Evolutionary conservation across 2,888 invertebrate species (phyloP), one percentile per base, ranked within the genome.

Genomic region (Mythimna pallens): DNA sequence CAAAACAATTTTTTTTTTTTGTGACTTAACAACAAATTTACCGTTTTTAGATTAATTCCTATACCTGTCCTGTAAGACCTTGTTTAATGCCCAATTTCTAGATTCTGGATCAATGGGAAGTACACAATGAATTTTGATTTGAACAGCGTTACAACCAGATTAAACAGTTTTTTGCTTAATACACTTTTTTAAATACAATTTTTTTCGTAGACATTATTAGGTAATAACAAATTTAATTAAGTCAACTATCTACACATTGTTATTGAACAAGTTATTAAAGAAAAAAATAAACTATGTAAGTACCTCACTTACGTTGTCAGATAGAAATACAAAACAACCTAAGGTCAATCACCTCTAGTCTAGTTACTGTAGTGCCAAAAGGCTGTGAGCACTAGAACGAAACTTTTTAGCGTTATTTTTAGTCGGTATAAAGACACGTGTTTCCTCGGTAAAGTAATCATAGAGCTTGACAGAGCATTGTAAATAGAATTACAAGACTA

Each of bases 371-470:
- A 63, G 54, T 81, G 54, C 36, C 65, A 78, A 80, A 50, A 68
- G 36, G 43, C 22, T 65, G 20, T 20, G 58, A 58, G n/a, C 40
- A 54, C 57, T 69, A 22, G 8, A 43, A 52, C 34, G 17, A 25
- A 10, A 65, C 14, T 52, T 67, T 7, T 72, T 67, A 61, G 40
- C n/a, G 12, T 40, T 59, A n/a, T 61, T 78, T 70, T 75, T 70
- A 40, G 47, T 63, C 12, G 5, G 25, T 54, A 12, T 17, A 0
- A 4, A 50, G 34, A 57, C 81, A 69, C 78, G 78, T 54, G 69
- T 43, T 76, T 76, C 70, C 52, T 78, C 12, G 81, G 76, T 80
- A 30, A 54, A n/a, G 58, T 34, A 80, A 74, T 77, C 58, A 58
- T 63, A 40, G 10, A 22, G 30, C 9, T 22, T 65, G 54, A 10